These are phyloP conservation scores for Potorous gilbertii DNA, from an alignment of 2,797 vertebrate genomes.

Conservation along the genomic window DNA sequence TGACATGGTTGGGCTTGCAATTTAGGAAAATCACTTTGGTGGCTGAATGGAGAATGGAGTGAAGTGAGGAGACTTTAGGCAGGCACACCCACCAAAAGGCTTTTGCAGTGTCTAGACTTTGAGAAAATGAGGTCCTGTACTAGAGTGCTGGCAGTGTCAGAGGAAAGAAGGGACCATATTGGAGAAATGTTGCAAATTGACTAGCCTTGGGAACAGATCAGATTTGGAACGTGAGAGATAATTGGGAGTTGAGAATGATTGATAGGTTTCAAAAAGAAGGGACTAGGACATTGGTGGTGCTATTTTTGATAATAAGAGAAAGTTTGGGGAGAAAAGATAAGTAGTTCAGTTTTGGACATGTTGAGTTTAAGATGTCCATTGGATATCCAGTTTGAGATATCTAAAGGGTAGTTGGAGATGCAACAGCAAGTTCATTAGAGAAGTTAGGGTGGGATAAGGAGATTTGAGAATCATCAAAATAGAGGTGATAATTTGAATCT, in stretches of 20 bases:
- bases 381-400: neutral
- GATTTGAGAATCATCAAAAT: neutral
- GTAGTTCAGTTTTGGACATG: neutral
- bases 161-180: neutral
- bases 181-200: neutral
- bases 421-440: neutral
- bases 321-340: neutral
- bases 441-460: neutral
- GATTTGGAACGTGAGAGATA: neutral
- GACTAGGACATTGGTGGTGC: neutral
- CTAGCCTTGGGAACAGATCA: neutral
- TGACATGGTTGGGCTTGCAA: neutral
- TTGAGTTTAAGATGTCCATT: neutral
- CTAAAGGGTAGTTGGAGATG: neutral
- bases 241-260: neutral
- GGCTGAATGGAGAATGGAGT: neutral
- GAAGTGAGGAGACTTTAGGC: neutral
- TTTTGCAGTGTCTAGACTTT: neutral
- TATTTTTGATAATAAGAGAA: neutral
- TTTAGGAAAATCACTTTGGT: neutral
- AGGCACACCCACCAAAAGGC: neutral
- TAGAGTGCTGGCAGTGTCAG: neutral
- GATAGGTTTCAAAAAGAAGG: neutral
- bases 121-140: no score
- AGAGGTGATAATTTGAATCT: neutral